phyloP scores from a whole-genome alignment of 1,140 invertebrate species.

The Nasonia vitripennis region DNA sequence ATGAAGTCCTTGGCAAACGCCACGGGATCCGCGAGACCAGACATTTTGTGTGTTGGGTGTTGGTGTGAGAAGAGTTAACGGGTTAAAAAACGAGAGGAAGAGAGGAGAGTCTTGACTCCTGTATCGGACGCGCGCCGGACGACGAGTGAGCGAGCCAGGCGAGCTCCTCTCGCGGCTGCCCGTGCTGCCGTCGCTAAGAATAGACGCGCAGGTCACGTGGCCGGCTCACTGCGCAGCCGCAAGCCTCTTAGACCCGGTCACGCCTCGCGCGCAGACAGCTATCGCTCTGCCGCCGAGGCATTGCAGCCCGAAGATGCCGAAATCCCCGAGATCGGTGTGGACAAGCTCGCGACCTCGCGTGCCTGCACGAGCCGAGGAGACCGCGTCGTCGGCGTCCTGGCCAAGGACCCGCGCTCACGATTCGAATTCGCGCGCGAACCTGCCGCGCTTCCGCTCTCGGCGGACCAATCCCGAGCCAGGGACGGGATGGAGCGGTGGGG shows the following conservation, averaged over 20 bases:
- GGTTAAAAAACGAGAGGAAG: conserved; percentile 66
- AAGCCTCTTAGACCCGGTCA: neutral
- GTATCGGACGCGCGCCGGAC: conserved; percentile 73
- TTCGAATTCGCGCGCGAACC: conserved; percentile 47
- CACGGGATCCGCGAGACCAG: conserved; percentile 78
- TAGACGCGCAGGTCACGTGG: conserved; percentile 72
- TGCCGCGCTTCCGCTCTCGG: conserved; percentile 47
- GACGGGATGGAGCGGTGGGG: neutral
- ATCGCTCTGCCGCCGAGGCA: too few relatives aligned
- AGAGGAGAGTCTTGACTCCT: conserved; percentile 67
- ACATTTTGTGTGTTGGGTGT: conserved; percentile 64
- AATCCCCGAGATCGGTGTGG: neutral
- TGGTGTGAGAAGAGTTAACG: conserved; percentile 59
- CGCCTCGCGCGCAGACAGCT: neutral
- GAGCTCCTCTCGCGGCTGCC: conserved; percentile 56
- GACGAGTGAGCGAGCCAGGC: conserved; percentile 72
- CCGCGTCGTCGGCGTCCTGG: neutral
- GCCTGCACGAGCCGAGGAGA: neutral
- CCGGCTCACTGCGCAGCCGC: conserved; percentile 61
- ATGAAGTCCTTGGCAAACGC: conserved; percentile 89
- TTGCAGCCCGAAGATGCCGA: neutral
- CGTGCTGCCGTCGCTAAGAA: conserved; percentile 68
- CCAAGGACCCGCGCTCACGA: neutral
- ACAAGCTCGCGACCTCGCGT: neutral
- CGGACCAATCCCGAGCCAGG: conserved; percentile 7